phyloP scores from a whole-genome alignment of 2,888 invertebrate species.

The Elmis aenea region DNA sequence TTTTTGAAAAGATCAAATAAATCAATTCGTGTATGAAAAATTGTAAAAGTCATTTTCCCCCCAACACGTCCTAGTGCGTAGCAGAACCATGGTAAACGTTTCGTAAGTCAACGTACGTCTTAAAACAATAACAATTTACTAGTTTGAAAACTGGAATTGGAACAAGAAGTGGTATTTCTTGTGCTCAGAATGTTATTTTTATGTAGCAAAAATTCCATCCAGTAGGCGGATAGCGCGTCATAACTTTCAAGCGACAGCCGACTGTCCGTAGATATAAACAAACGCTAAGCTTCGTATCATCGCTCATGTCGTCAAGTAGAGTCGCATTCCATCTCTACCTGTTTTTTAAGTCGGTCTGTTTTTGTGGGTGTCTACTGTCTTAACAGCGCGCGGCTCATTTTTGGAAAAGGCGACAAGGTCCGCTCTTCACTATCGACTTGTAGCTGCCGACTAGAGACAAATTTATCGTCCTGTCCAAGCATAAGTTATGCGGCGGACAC shows the following conservation, averaged over 20 bases:
- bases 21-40: background rate
- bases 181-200: conserved; percentile 33
- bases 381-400: conserved; percentile 32
- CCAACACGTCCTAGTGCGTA: too few relatives aligned
- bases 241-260: conserved; percentile 29
- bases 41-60: background rate
- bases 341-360: conserved; percentile 21
- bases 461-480: conserved; percentile 40
- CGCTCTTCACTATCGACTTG: conserved; percentile 33
- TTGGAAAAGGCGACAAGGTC: conserved; percentile 29
- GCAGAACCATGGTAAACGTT: too few relatives aligned
- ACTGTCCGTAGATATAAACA: conserved; percentile 16
- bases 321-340: conserved; percentile 21
- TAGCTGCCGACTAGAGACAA: conserved; percentile 37
- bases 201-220: conserved; percentile 36
- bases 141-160: conserved; percentile 35
- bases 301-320: conserved; percentile 23
- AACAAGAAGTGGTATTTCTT: conserved; percentile 38
- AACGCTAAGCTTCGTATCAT: conserved; percentile 19
- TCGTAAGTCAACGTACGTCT: conserved; percentile 12
- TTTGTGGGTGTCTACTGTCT: conserved; percentile 28
- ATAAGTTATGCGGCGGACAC: conserved; percentile 38
- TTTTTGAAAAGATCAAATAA: background rate
- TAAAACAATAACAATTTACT: conserved; percentile 36
- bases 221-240: conserved; percentile 35